Evolutionary conservation across 2,797 vertebrate genomes (phyloP).

Genomic region (Tapera naevia): DNA sequence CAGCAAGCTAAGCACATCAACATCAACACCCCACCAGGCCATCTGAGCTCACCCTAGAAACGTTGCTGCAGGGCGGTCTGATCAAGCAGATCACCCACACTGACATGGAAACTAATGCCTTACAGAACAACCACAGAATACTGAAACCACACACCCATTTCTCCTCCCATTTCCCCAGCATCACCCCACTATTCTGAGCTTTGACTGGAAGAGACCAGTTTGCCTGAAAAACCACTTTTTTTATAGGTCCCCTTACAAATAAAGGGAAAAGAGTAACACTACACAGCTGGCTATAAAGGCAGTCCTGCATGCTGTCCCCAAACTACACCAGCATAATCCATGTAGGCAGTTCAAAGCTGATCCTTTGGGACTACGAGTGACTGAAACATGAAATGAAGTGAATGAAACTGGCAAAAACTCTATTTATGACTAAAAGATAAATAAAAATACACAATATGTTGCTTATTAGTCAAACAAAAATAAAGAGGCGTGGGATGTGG

Average conservation of each 20-base stretch:
- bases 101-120: rapidly evolving
- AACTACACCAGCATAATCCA: neutral
- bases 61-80: neutral
- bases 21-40: neutral
- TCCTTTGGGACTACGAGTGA: no score
- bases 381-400: no score
- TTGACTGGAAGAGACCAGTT: neutral
- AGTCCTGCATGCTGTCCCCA: neutral
- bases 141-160: neutral
- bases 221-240: neutral
- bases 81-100: neutral
- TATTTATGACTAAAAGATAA: neutral
- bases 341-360: neutral
- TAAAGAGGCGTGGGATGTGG: neutral
- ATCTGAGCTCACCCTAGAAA: neutral
- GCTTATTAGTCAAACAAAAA: neutral
- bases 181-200: neutral
- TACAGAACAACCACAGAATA: neutral
- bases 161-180: neutral
- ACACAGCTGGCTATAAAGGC: neutral
- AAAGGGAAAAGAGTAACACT: neutral
- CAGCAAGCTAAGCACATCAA: neutral
- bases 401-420: neutral
- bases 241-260: neutral
- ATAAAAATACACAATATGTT: neutral